Evolutionary conservation across 2,888 invertebrate species (phyloP).

Genomic region (Apocheima hispidaria): DNA sequence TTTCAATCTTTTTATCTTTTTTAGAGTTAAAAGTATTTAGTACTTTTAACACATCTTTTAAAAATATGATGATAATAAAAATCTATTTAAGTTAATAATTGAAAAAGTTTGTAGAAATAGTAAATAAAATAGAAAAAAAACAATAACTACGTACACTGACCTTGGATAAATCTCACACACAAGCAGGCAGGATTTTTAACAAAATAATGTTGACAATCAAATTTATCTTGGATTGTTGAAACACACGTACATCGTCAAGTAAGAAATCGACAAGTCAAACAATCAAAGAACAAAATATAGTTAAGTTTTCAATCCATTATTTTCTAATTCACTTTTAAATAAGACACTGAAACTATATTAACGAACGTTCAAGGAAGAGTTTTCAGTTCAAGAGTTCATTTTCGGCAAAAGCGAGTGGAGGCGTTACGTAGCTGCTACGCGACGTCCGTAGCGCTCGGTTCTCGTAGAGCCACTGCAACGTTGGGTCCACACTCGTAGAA

Average conservation of each 20-base stretch:
- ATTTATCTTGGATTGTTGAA: conserved; percentile 25
- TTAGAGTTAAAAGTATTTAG: no score
- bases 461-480: conserved; percentile 63
- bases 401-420: conserved; percentile 31
- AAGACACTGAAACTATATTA: neutral
- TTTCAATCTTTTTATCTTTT: no score
- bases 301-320: conserved; percentile 3
- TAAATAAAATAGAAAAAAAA: neutral
- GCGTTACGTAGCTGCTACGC: conserved; percentile 37
- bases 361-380: conserved; percentile 15
- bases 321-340: neutral
- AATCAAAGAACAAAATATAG: neutral
- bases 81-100: no score
- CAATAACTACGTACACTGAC: neutral
- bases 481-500: conserved; percentile 44
- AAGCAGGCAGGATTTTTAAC: conserved; percentile 16
- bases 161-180: neutral
- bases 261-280: conserved; percentile 18
- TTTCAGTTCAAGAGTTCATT: conserved; percentile 39
- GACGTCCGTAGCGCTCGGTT: conserved; percentile 63
- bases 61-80: no score
- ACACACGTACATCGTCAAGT: conserved; percentile 22
- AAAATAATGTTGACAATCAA: conserved; percentile 12
- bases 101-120: no score
- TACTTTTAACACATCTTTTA: no score